phyloP scores from a whole-genome alignment of 2,113 vertebrate genomes.

The Acanthisitta chloris region DNA sequence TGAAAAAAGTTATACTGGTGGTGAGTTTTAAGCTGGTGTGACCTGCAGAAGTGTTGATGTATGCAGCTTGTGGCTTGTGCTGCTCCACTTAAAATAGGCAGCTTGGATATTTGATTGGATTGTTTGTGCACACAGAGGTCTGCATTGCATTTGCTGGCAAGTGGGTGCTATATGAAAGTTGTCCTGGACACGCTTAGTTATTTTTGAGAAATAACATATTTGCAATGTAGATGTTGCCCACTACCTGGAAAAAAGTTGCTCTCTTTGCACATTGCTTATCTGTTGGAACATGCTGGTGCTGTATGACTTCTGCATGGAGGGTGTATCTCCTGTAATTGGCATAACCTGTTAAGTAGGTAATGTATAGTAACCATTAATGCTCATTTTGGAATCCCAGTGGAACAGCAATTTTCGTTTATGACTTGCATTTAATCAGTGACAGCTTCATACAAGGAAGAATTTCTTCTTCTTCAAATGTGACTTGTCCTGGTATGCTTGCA shows the following conservation, averaged over 20 bases:
- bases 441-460: background rate
- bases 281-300: background rate
- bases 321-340: background rate
- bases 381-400: background rate
- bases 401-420: background rate
- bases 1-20: background rate
- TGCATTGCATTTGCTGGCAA: background rate
- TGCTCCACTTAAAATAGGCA: background rate
- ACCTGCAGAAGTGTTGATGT: background rate
- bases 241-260: background rate
- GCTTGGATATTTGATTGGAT: background rate
- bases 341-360: background rate
- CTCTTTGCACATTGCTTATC: background rate
- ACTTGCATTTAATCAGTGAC: background rate
- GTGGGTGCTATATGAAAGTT: background rate
- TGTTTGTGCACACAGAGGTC: background rate
- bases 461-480: background rate
- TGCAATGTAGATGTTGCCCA: background rate
- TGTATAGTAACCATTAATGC: background rate
- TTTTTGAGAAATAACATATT: background rate
- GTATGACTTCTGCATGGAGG: background rate
- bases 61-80: background rate
- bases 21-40: slow-evolving; percentile 2
- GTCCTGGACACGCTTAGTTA: background rate
- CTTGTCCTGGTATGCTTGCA: background rate